phyloP scores from a whole-genome alignment of 2,797 vertebrate genomes.

The Bryconaethiops microstoma region DNA sequence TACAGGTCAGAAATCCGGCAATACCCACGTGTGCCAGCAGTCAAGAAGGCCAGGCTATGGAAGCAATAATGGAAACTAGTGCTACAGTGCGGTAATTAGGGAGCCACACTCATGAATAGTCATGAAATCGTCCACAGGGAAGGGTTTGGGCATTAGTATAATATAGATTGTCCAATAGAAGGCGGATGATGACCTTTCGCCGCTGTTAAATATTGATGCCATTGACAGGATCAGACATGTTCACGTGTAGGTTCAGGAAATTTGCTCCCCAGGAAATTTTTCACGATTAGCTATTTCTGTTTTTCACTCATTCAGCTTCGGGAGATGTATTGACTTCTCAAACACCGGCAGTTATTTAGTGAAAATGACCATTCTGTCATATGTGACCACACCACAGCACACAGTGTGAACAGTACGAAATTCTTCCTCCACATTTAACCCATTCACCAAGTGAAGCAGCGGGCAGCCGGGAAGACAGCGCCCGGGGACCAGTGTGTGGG shows the following conservation, averaged over 20 bases:
- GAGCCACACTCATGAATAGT: conserved; percentile 68
- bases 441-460: too few relatives aligned
- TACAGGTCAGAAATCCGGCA: conserved; percentile 1
- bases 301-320: conserved; percentile 6
- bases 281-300: conserved; percentile 10
- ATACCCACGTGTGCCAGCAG: conserved; percentile 45
- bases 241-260: conserved; percentile 30
- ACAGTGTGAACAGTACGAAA: too few relatives aligned
- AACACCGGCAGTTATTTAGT: too few relatives aligned
- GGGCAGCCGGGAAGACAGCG: too few relatives aligned
- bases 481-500: too few relatives aligned
- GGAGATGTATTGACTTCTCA: too few relatives aligned
- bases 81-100: conserved; percentile 65
- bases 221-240: conserved; percentile 54
- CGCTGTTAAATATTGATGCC: conserved; percentile 64
- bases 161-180: conserved; percentile 69
- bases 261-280: background rate
- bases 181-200: conserved; percentile 65
- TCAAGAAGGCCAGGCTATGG: conserved; percentile 66
- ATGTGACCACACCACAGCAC: too few relatives aligned
- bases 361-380: too few relatives aligned
- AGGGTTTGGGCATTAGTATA: conserved; percentile 63
- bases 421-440: too few relatives aligned
- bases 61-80: conserved; percentile 62
- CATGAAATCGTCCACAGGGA: conserved; percentile 58